phyloP scores from a whole-genome alignment of 2,888 invertebrate genomes.

The Euplagia quadripunctaria region DNA sequence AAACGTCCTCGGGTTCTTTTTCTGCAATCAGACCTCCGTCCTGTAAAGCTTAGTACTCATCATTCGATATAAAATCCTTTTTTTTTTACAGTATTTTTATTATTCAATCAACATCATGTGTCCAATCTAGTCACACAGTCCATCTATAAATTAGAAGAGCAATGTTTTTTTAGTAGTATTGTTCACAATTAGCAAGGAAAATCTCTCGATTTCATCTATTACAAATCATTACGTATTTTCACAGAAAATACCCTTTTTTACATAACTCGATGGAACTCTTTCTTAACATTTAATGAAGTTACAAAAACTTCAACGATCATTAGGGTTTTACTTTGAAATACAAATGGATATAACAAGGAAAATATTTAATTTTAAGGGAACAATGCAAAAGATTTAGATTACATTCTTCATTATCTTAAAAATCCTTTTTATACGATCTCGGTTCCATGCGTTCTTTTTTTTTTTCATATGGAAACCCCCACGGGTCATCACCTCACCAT shows the following conservation, averaged over 20 bases:
- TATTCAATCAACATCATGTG: no score
- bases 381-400: not conserved
- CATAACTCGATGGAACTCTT: not conserved
- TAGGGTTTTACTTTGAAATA: slow-evolving; percentile 5
- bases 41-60: no score
- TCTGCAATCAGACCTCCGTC: no score
- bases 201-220: not conserved
- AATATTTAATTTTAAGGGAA: not conserved
- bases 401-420: not conserved
- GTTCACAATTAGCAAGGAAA: not conserved
- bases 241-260: not conserved
- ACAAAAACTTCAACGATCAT: not conserved
- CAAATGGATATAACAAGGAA: not conserved
- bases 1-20: no score
- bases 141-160: no score
- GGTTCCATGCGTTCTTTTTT: not conserved
- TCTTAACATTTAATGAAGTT: not conserved
- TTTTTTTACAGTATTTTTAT: no score
- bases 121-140: no score
- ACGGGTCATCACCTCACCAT: no score
- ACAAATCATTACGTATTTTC: not conserved
- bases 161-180: not conserved
- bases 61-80: no score
- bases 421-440: not conserved
- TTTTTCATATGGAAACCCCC: not conserved